A percentile compares a stretch with the other conserved stretches of the same genome.
Evolutionary conservation across 2,888 invertebrate genomes (phyloP).

Genomic region (Campopleginae sp.): DNA sequence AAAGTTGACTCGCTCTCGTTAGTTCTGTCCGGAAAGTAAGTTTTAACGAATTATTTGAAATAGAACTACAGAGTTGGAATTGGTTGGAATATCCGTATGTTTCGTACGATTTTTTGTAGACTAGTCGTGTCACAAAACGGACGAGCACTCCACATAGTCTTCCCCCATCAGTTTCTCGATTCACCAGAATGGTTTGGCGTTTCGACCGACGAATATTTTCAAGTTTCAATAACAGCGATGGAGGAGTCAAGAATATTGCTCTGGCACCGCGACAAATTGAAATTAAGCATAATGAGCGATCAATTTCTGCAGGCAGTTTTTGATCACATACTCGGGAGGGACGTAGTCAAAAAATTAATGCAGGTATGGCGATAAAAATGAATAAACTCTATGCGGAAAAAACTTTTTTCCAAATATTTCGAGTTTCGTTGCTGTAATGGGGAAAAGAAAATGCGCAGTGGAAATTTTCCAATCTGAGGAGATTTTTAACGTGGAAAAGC

Average conservation of each 20-base stretch:
- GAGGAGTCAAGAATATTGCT: slow-evolving; percentile 93
- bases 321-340: slow-evolving; percentile 93
- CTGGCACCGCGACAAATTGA: slow-evolving; percentile 94
- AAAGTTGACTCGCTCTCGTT: slow-evolving; percentile 94
- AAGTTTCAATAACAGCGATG: slow-evolving; percentile 95
- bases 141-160: slow-evolving; percentile 93
- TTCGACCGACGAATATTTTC: slow-evolving; percentile 93
- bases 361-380: slow-evolving; percentile 86
- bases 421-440: not conserved
- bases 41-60: not conserved
- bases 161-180: slow-evolving; percentile 94
- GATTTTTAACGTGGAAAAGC: not conserved
- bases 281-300: slow-evolving; percentile 92
- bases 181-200: slow-evolving; percentile 96
- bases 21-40: slow-evolving; percentile 94
- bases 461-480: not conserved
- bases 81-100: not conserved
- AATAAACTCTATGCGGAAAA: not conserved
- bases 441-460: not conserved
- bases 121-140: slow-evolving; percentile 94
- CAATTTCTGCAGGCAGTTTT: slow-evolving; percentile 94
- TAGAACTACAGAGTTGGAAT: not conserved
- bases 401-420: not conserved
- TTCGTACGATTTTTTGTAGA: slow-evolving; percentile 84
- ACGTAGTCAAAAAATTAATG: slow-evolving; percentile 94